Evolutionary conservation across 1,140 invertebrate genomes (phyloP).

Genomic region (Pemphigus obesinymphae): DNA sequence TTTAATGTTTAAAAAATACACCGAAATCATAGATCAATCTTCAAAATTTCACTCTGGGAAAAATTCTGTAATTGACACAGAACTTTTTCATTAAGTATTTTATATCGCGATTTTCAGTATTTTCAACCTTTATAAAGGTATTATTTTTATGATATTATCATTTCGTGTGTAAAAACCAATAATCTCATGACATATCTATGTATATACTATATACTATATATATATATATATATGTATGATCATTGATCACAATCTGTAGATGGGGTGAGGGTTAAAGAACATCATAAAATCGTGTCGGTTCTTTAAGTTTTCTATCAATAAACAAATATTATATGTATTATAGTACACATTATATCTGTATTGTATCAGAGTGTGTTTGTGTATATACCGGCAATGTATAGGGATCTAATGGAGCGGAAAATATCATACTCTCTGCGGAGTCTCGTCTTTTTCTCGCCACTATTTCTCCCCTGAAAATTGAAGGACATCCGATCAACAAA

Average conservation of each 20-base stretch:
- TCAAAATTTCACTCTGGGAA: too few relatives aligned
- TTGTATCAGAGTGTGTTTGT: background rate
- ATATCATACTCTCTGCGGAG: background rate
- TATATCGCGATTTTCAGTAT: too few relatives aligned
- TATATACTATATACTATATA: too few relatives aligned
- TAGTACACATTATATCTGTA: too few relatives aligned
- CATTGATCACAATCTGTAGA: too few relatives aligned
- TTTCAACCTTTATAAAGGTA: too few relatives aligned
- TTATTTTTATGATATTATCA: background rate
- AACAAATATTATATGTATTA: background rate
- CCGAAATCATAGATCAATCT: too few relatives aligned
- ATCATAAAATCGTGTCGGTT: slow-evolving; percentile 13
- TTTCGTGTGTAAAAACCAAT: background rate
- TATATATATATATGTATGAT: too few relatives aligned
- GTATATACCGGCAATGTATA: background rate
- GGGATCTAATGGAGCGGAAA: background rate
- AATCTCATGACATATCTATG: background rate
- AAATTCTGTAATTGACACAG: too few relatives aligned
- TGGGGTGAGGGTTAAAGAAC: background rate
- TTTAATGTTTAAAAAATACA: too few relatives aligned
- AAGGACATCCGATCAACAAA: background rate
- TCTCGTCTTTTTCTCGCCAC: background rate
- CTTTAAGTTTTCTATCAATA: slow-evolving; percentile 20
- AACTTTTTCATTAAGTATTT: too few relatives aligned
- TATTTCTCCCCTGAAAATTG: background rate